Evolutionary conservation across 2,888 invertebrate genomes (phyloP), one percentile per base, ranked within the genome.

Genomic region (Drosophila gaucha): DNA sequence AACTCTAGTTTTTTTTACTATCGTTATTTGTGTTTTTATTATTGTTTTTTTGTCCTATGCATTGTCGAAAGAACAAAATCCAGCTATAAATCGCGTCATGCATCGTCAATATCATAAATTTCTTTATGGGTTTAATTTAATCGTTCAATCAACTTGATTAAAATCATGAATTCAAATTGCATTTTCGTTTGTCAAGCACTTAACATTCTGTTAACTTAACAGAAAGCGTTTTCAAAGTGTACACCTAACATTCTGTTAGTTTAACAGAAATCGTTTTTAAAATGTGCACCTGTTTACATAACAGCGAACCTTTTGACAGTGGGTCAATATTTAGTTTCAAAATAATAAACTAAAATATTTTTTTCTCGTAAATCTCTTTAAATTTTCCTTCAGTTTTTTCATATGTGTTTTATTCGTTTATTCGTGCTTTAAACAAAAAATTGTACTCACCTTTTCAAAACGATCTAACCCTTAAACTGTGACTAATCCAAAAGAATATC

Each of bases 401-500:
- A n/a, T 38, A 14, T 50, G 24, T 51, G 35, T 44, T 49, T 59
- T 18, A 28, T 39, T 52, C 43, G 35, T 59, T 50, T n/a, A n/a
- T n/a, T 44, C 76, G 71, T 83, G 72, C 51, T 65, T 65, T 52
- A 47, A 71, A 51, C 50, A 39, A 71, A 20, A 20, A 38, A 55
- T 50, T 64, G 2, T 64, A 71, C 59, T 52, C 52, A 67, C 18
- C 14, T 41, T 3, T 71, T 75, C 30, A 38, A 67, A 71, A 66
- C 49, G 57, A 46, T 47, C 60, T 80, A 79, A 83, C 72, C 63
- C 33, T 26, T 62, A 16, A 52, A 67, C 63, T 85, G 86, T 83
- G 51, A 87, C 88, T 83, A 87, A 87, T 83, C 59, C 49, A 30
- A 49, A 64, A 39, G 54, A 47, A 50, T 50, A 65, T 60, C 54